These are phyloP conservation scores for Okapia johnstoni DNA, from an alignment of 2,113 vertebrate species.

Conservation along the genomic window DNA sequence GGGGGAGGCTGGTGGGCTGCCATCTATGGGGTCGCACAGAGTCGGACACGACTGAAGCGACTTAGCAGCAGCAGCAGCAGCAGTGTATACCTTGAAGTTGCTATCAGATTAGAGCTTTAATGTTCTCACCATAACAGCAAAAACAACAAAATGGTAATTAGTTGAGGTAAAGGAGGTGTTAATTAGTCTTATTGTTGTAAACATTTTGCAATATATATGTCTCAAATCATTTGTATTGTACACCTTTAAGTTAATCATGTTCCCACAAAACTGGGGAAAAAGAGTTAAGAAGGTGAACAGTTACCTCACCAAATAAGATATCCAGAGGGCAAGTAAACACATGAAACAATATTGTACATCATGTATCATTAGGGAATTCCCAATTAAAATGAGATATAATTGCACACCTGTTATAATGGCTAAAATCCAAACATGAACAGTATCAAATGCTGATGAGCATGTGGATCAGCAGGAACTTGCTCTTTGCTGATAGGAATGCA, in stretches of 20 bases:
- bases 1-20: too few relatives aligned
- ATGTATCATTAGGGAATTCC: neutral
- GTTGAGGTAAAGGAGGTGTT: neutral
- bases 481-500: neutral
- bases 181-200: neutral
- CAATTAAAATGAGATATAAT: neutral
- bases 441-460: neutral
- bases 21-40: too few relatives aligned
- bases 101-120: neutral
- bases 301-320: neutral
- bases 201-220: neutral
- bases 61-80: too few relatives aligned
- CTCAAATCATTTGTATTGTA: neutral
- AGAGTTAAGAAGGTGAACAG: neutral
- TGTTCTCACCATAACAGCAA: neutral
- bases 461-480: neutral
- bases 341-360: neutral
- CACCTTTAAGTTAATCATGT: neutral
- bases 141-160: neutral
- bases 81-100: neutral
- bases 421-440: neutral
- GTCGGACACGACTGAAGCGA: too few relatives aligned
- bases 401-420: neutral
- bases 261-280: neutral
- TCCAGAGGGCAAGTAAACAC: neutral